Percentiles rank a stretch among this genome's conserved stretches.
These are phyloP conservation scores for Andrena trimmerana DNA, from an alignment of 2,888 invertebrate genomes.

Conservation along the genomic window DNA sequence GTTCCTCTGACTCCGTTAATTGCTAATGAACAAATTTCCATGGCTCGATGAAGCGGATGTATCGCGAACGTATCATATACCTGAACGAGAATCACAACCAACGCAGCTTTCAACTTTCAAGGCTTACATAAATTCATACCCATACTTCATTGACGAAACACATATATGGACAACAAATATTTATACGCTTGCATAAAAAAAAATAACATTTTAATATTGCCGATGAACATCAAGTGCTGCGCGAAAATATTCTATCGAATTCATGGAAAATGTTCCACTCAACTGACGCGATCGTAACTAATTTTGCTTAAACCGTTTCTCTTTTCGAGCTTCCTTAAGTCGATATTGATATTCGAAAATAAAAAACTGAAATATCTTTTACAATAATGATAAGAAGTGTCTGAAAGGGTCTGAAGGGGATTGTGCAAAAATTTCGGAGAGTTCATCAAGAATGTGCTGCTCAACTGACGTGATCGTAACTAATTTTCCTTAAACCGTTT, in stretches of 20 bases:
- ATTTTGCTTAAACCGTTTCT: constrained; percentile 23
- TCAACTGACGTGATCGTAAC: not conserved
- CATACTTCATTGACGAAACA: too few relatives aligned
- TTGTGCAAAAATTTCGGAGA: not conserved
- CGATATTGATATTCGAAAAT: constrained; percentile 37
- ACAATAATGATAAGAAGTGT: constrained; percentile 65
- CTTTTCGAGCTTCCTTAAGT: constrained; percentile 26
- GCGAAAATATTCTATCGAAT: not conserved
- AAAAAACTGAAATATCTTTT: constrained; percentile 50
- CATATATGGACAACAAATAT: too few relatives aligned
- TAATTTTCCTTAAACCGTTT: constrained; percentile 22
- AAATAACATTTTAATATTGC: too few relatives aligned
- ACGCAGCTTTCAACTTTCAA: too few relatives aligned
- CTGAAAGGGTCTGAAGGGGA: constrained; percentile 48
- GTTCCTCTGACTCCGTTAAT: constrained; percentile 2
- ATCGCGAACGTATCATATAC: too few relatives aligned
- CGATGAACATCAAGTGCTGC: too few relatives aligned
- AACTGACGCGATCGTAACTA: not conserved
- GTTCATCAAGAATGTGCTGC: not conserved
- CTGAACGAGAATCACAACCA: too few relatives aligned
- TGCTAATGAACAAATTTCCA: constrained; percentile 40
- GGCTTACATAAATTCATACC: too few relatives aligned
- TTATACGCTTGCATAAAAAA: too few relatives aligned
- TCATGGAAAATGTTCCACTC: not conserved
- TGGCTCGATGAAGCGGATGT: not conserved